Evolutionary conservation across 2,888 invertebrate species (phyloP).

Genomic region (Oegoconia quadripuncta): DNA sequence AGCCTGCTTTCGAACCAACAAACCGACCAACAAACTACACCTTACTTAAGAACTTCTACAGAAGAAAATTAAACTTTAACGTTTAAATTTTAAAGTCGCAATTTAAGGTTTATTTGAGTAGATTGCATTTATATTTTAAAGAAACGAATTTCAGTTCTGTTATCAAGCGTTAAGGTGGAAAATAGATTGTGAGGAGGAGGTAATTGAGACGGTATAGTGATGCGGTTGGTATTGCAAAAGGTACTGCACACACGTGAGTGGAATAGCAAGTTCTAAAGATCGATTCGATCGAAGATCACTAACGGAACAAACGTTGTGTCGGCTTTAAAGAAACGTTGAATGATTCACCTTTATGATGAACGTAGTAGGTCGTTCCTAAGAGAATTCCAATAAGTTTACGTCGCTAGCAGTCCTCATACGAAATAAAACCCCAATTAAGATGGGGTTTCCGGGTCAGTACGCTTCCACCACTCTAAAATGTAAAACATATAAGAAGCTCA

Average conservation of each 20-base stretch:
- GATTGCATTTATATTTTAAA: background rate
- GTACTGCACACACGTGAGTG: conserved; percentile 45
- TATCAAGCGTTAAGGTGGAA: conserved; percentile 2
- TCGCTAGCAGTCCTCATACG: too few relatives aligned
- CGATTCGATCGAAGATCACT: conserved; percentile 47
- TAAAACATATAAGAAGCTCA: too few relatives aligned
- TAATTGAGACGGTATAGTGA: conserved; percentile 14
- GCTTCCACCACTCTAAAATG: too few relatives aligned
- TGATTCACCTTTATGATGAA: conserved; percentile 1
- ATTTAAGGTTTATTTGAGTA: conserved; percentile 14
- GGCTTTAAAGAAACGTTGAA: conserved; percentile 12
- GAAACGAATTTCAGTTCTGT: conserved; percentile 8
- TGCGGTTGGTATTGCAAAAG: conserved; percentile 37
- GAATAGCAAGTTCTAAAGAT: conserved; percentile 46
- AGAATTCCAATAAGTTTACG: too few relatives aligned
- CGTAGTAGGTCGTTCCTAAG: too few relatives aligned
- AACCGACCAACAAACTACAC: conserved; percentile 13
- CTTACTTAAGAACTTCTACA: conserved; percentile 9
- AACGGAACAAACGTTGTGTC: conserved; percentile 48
- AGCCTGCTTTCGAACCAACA: conserved; percentile 40
- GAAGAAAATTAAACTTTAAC: conserved; percentile 16
- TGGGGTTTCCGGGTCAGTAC: too few relatives aligned
- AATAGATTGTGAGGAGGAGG: conserved; percentile 3
- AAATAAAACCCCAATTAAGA: too few relatives aligned
- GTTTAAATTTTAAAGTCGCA: conserved; percentile 13